Base-by-base conservation (phyloP, 2,113 vertebrate species). In the Chaenogobius annularis region DNA sequence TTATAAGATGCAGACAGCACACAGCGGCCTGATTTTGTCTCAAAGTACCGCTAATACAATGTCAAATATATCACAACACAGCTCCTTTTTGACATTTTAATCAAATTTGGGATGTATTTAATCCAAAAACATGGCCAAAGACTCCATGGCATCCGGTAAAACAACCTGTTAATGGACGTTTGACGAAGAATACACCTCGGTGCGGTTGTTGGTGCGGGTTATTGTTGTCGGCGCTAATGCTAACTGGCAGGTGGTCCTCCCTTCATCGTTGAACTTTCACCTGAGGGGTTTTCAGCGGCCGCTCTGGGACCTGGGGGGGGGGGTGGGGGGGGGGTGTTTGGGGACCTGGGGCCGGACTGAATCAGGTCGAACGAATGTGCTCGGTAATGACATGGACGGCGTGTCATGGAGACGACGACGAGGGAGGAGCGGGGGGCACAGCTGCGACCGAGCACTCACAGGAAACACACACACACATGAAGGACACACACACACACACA, bases 321-420 rank as follows among this genome's bases (percentile, higher is more conserved):
- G n/a, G 23, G 5, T 1, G 0, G 50, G 17, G 0, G 40, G 2
- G 54, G 12, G n/a, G 23, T 23, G 10, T 56, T 23, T 23, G 20
- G 55, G 35, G 69, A 63, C 61, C 50, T 1, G 54, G 52, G 8
- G 37, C 37, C 9, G 40, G 7, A 9, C 13, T 68, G 26, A 31
- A 64, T 26, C n/a, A 37, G 68, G 69, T 50, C 31, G 73, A 83
- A 81, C 76, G 75, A 83, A 83, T 78, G 67, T 22, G 69, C 55
- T 26, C 11, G 8, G 15, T 67, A 78, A 61, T 52, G 68, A 3
- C 37, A 20, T 20, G 10, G 17, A 63, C 7, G 9, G 26, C 7
- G 59, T 35, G 14, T 37, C 17, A 17, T 31, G 31, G 59, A 35
- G 31, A 15, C 10, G 61, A 40, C 37, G 7, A 40, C 19, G 13